These are phyloP conservation scores for Epinotia brunnichana DNA, from an alignment of 2,888 invertebrate genomes.

Conservation along the genomic window DNA sequence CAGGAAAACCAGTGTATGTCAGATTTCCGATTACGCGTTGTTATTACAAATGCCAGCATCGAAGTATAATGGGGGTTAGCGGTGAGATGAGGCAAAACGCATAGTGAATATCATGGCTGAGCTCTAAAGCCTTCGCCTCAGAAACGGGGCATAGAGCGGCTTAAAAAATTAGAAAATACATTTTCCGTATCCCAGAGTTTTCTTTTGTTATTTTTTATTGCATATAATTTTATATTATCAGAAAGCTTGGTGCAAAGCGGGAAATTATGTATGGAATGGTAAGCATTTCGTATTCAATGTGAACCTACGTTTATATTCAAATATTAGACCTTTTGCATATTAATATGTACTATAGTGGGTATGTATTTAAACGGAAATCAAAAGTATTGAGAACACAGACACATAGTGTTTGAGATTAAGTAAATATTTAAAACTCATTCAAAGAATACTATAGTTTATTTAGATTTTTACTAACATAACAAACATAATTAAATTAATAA, in stretches of 20 bases:
- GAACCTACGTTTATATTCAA: not conserved
- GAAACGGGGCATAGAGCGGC: constrained; percentile 38
- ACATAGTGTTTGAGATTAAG: too few species aligned
- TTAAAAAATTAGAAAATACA: constrained; percentile 40
- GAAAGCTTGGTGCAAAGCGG: not conserved
- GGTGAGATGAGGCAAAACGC: not conserved
- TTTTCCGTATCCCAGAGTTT: constrained; percentile 4
- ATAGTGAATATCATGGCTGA: constrained; percentile 17
- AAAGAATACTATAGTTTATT: too few species aligned
- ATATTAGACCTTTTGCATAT: not conserved
- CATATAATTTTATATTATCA: constrained; percentile 16
- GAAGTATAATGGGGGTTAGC: too few species aligned
- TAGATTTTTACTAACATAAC: too few species aligned
- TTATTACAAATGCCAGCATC: not conserved
- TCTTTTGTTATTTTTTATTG: constrained; percentile 19
- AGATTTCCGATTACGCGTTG: not conserved
- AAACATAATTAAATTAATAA: too few species aligned
- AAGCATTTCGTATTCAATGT: not conserved
- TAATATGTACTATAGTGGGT: too few species aligned
- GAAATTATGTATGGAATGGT: not conserved
- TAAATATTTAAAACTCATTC: too few species aligned
- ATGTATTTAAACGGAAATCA: too few species aligned
- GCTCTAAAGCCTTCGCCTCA: constrained; percentile 48
- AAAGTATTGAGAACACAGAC: too few species aligned
- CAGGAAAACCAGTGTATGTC: not conserved